Conservation (phyloP, 2,888 invertebrate genomes). For the Folsomia candida region DNA sequence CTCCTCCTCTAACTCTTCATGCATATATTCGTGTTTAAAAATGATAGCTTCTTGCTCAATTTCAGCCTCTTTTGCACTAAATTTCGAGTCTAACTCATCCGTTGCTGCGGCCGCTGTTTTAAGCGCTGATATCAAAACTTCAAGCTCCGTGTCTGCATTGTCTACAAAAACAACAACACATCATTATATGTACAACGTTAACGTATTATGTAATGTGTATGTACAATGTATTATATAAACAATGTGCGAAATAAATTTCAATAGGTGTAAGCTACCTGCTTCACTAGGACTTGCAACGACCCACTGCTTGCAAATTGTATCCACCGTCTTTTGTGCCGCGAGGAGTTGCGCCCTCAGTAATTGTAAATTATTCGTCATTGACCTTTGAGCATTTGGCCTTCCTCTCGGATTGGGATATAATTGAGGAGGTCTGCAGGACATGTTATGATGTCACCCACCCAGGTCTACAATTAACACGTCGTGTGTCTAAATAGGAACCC, state of each 20-base stretch:
- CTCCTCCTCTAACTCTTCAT: neutral
- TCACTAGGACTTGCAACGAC: neutral
- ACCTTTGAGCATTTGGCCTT: neutral
- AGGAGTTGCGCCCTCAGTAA: neutral
- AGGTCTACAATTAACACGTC: too few species aligned
- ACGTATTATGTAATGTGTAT: neutral
- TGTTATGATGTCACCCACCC: too few species aligned
- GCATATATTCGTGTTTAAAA: neutral
- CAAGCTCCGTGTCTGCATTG: conserved; percentile 11
- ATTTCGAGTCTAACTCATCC: neutral
- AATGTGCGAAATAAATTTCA: neutral
- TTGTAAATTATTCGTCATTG: conserved; percentile 1
- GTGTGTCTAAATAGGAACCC: too few species aligned
- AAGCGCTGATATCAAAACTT: conserved; percentile 1
- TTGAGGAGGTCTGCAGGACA: neutral
- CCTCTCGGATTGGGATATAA: neutral
- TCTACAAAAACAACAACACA: conserved; percentile 2
- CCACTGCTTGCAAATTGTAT: conserved; percentile 11
- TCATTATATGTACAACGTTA: neutral
- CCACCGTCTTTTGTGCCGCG: conserved; percentile 6
- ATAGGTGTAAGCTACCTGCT: neutral
- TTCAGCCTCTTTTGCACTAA: neutral
- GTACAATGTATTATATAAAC: too few species aligned
- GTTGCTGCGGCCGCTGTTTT: neutral
- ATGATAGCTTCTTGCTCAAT: neutral